Base-by-base conservation (phyloP, 2,888 invertebrate genomes). In the Cantharis nigra region DNA sequence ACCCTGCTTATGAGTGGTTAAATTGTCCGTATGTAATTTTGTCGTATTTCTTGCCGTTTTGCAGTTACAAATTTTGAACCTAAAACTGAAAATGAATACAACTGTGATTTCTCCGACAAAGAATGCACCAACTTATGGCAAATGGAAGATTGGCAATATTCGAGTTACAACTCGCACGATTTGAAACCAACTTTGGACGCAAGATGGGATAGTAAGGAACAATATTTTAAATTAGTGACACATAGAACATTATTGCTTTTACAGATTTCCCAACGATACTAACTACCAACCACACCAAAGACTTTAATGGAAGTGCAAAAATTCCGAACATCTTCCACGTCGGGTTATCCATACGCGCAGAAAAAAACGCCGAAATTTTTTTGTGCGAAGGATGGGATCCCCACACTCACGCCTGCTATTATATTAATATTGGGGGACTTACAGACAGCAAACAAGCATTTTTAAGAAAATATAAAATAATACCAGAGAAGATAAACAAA, bases 301-400 rank as follows among this genome's bases (percentile, higher is more conserved):
- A 86, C 26, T 86, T 85, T 69, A 78, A 81, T 23, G 78, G 82
- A 14, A 81, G 83, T 23, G 72, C 85, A 63, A 85, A 86, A 73
- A 80, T 87, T 69, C 83, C 84, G 7, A 80, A 76, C 28, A 75
- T 79, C 26, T 84, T 84, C 67, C 81, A 82, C 71, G 79, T 83
- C 9, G 85, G 85, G 14, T 83, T 88, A 79, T 87, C 88, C 0
- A 81, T 88, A 14, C 81, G 87, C 73, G 83, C 85, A 5, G 76
- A 82, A 16, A 82, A 82, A 23, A 72, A 80, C 23, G 84, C 85
- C 0, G 87, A 87, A 81, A 76, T 88, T 16, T 83, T 86, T 14
- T 30, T 87, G 16, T 87, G 86, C 73, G 83, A 84, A 14, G 87
- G 87, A 30, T 86, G 85, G 84, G 83, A 86, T 78, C 87, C 87